Base-by-base conservation (phyloP, 2,888 invertebrate species). In the Litoditis marina region DNA sequence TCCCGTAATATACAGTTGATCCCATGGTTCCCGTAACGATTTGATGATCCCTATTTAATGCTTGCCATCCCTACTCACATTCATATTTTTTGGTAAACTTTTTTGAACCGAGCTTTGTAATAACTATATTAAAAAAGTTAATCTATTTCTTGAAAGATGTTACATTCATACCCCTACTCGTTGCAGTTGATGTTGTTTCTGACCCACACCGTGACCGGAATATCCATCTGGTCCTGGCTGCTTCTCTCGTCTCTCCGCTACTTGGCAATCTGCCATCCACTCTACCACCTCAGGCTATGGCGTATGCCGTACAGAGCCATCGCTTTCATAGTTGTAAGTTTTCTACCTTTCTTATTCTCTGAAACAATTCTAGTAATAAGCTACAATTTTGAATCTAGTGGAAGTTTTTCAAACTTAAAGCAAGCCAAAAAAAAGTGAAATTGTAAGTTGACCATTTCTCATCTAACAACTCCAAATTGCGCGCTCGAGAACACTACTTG, bases 191-290 rank as follows among this genome's bases (percentile, higher is more conserved):
- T 67, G 62, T 54, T 69, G 13, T 69, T 69, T 51, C 49, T 69
- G 27, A 69, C 69, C 19, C 69, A 69, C 32, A 69, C 69, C 13
- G 66, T 69, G 5, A 69, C 69, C 34, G 59, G 57, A 3, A 65
- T 69, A 36, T 65, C 65, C 25, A 67, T 69, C 34, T 69, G 69
- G 69, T 67, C 66, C 16, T 69, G 69, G 69, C 65, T 69, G n/a
- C 60, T 69, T 42, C 67, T 69, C 19, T 69, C 69, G 16, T 69
- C 63, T 6, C 53, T 69, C 6, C 54, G 69, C n/a, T 69, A 69
- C 34, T 51, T 69, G 0, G 69, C 69, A 19, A 67, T 69, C 50
- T 66, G 69, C 42, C 69, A 69, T 63, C 69, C 69, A 0, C 57
- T 69, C 27, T 69, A 69, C 42, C 69, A 69, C 32, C 67, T 69